Percentiles rank a stretch among this genome's conserved stretches.
Evolutionary conservation across 2,888 invertebrate genomes (phyloP).

Genomic region (Autographa pulchrina): DNA sequence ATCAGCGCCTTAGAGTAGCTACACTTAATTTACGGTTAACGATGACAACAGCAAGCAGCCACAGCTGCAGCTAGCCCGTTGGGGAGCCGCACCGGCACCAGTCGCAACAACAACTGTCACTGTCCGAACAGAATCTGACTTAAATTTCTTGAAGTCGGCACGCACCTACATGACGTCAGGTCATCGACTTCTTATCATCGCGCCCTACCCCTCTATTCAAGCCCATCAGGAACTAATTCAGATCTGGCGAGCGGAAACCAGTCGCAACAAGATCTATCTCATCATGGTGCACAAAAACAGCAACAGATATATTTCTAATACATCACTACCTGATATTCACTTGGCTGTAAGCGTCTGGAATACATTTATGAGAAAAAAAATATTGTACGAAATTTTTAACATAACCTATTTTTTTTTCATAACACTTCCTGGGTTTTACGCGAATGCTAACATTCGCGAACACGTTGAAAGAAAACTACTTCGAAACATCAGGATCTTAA

Average conservation of each 20-base stretch:
- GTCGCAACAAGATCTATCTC: constrained; percentile 52
- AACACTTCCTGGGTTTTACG: too few relatives aligned
- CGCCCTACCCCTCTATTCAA: too few relatives aligned
- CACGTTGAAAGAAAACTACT: too few relatives aligned
- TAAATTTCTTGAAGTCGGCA: constrained; percentile 45
- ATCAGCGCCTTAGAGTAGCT: too few relatives aligned
- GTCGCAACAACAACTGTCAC: constrained; percentile 50
- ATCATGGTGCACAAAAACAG: constrained; percentile 45
- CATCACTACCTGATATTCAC: constrained; percentile 41
- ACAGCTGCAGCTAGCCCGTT: constrained; percentile 53
- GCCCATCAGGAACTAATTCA: constrained; percentile 58
- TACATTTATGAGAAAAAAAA: constrained; percentile 49
- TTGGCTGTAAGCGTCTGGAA: constrained; percentile 54
- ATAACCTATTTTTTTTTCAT: too few relatives aligned
- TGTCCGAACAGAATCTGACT: constrained; percentile 57
- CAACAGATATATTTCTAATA: constrained; percentile 29
- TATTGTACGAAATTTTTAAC: too few relatives aligned
- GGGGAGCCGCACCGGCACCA: constrained; percentile 30
- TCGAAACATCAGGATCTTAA: too few relatives aligned
- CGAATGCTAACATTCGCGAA: too few relatives aligned
- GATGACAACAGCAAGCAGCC: constrained; percentile 28
- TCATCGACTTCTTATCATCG: too few relatives aligned
- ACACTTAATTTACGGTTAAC: neutral
- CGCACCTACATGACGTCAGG: constrained; percentile 37
- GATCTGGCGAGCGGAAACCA: constrained; percentile 56